Evolutionary conservation across 1,140 invertebrate genomes (phyloP).

Genomic region (Teleopsis dalmanni): DNA sequence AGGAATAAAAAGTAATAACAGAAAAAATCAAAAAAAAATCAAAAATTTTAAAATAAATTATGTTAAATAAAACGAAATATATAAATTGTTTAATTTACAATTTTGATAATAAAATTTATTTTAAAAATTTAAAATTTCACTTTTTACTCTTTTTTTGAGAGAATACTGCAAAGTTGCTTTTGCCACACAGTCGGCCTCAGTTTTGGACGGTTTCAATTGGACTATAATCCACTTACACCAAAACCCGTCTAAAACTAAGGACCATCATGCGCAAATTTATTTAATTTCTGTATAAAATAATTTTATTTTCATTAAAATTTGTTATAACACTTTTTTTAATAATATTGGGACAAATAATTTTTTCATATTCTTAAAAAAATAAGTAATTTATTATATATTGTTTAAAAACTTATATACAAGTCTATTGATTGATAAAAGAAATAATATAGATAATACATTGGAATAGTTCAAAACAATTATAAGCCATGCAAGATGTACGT

Average conservation of each 20-base stretch:
- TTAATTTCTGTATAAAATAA: too few relatives aligned
- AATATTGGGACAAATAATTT: too few relatives aligned
- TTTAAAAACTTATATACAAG: too few relatives aligned
- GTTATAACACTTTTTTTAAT: too few relatives aligned
- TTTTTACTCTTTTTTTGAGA: not conserved
- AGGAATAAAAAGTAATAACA: too few relatives aligned
- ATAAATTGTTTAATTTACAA: not conserved
- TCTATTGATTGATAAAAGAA: too few relatives aligned
- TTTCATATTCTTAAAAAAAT: too few relatives aligned
- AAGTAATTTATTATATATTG: too few relatives aligned
- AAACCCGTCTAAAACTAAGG: constrained; percentile 44
- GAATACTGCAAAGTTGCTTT: not conserved
- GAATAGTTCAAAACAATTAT: too few relatives aligned
- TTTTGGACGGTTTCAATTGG: constrained; percentile 45
- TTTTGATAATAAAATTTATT: not conserved
- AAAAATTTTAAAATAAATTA: not conserved
- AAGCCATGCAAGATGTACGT: too few relatives aligned
- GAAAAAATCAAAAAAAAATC: not conserved
- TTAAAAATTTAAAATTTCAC: not conserved
- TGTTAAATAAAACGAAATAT: not conserved
- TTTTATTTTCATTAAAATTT: too few relatives aligned
- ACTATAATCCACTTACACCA: constrained; percentile 33
- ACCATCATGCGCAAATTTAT: constrained; percentile 19
- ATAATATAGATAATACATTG: too few relatives aligned
- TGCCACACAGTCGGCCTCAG: constrained; percentile 37